Percentiles rank a stretch among this genome's conserved stretches.
Evolutionary conservation across 1,140 invertebrate genomes (phyloP).

Genomic region (Steinernema feltiae): DNA sequence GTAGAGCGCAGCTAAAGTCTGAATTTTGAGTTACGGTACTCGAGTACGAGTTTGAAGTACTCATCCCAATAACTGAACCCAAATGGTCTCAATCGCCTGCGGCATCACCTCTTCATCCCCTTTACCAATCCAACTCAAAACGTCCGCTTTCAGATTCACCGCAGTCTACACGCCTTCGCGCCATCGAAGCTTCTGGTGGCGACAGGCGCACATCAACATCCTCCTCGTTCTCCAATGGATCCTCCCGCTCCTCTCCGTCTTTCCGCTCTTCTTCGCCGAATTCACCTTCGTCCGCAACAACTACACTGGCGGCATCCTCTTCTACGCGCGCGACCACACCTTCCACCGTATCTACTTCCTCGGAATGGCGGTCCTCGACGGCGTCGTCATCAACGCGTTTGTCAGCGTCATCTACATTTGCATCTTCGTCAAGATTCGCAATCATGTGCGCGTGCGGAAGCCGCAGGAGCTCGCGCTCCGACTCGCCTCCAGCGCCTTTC

Average conservation of each 20-base stretch:
- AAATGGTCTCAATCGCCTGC: no score
- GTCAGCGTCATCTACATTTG: conserved; percentile 28
- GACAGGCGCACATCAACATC: conserved; percentile 24
- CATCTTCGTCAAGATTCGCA: conserved; percentile 33
- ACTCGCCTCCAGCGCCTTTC: conserved; percentile 28
- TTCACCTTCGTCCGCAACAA: conserved; percentile 30
- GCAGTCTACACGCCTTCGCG: conserved; percentile 20
- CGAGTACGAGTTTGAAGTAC: no score
- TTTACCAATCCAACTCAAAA: no score
- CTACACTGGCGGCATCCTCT: conserved; percentile 14
- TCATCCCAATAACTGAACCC: no score
- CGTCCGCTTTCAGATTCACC: conserved; percentile 18
- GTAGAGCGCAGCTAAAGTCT: no score
- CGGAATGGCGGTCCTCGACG: conserved; percentile 31
- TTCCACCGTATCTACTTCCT: conserved; percentile 34
- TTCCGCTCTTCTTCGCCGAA: conserved; percentile 32
- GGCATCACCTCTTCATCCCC: no score
- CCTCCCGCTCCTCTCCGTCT: conserved; percentile 32
- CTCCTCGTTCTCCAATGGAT: conserved; percentile 35
- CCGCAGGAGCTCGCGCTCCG: conserved; percentile 30
- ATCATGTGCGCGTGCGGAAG: conserved; percentile 26
- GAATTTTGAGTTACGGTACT: no score
- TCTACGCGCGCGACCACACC: conserved; percentile 12
- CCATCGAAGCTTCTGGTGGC: conserved; percentile 27
- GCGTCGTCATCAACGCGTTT: conserved; percentile 33